Conservation (phyloP, 30 jellyfish, hydroid and myxozoan genomes). For the Turritopsis rubra region DNA sequence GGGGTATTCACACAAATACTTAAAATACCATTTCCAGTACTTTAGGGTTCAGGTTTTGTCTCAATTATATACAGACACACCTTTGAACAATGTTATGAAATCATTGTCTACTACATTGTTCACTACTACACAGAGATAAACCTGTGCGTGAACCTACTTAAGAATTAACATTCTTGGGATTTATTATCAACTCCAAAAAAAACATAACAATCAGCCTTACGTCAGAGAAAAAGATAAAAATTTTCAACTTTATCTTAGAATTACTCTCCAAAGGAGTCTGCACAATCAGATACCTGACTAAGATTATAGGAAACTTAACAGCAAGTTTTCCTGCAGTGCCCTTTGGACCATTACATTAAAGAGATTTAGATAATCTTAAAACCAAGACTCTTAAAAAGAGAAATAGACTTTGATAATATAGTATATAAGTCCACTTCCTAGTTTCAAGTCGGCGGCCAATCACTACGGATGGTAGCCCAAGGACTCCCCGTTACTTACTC, state of each 20-base stretch:
- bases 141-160: slow-evolving; percentile 35
- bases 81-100: slow-evolving; percentile 24
- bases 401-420: not conserved
- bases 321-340: slow-evolving; percentile 36
- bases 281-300: slow-evolving; percentile 34
- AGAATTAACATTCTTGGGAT: slow-evolving; percentile 30
- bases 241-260: not conserved
- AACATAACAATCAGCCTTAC: slow-evolving; percentile 26
- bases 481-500: not conserved
- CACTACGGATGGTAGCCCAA: too few species aligned
- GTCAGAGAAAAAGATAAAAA: not conserved
- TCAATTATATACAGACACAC: slow-evolving; percentile 15
- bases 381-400: not conserved
- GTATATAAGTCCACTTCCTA: too few species aligned
- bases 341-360: slow-evolving; percentile 30
- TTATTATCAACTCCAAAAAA: slow-evolving; percentile 25
- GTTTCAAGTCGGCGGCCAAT: too few species aligned
- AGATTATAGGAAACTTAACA: slow-evolving; percentile 22
- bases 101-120: not conserved
- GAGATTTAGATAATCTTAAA: slow-evolving; percentile 25
- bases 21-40: slow-evolving; percentile 20
- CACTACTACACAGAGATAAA: slow-evolving; percentile 16
- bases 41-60: slow-evolving; percentile 17
- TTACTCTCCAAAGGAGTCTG: not conserved
- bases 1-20: slow-evolving; percentile 39